phyloP scores from a whole-genome alignment of 2,113 vertebrate species.

The Trematocara zebra region DNA sequence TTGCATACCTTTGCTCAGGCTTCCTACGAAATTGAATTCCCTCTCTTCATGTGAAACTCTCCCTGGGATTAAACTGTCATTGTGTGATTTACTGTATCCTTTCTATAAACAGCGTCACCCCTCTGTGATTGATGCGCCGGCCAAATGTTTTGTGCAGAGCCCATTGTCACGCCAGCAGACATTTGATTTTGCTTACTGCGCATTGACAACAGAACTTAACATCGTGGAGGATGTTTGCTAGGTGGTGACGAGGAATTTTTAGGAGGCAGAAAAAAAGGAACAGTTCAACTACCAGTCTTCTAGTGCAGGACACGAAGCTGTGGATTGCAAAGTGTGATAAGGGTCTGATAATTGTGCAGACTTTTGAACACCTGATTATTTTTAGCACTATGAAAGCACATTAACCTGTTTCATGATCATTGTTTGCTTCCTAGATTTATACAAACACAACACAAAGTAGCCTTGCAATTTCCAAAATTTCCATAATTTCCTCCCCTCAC shows the following conservation, averaged over 20 bases:
- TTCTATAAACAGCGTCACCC: constrained; percentile 15
- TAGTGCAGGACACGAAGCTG: not conserved
- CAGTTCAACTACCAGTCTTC: not conserved
- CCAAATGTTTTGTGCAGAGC: constrained; percentile 15
- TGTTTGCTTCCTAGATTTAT: not conserved
- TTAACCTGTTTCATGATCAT: not conserved
- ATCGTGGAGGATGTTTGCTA: not conserved
- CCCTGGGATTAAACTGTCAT: constrained; percentile 39
- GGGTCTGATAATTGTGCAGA: not conserved
- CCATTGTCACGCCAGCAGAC: constrained; percentile 14
- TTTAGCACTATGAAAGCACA: not conserved
- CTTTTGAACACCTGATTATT: not conserved
- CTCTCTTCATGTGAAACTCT: constrained; percentile 51
- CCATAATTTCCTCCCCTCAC: not conserved
- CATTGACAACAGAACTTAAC: not conserved
- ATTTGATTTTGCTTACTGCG: constrained; percentile 26
- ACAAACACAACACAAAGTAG: not conserved
- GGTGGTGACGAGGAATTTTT: not conserved
- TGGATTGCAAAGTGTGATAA: not conserved
- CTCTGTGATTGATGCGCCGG: constrained; percentile 14
- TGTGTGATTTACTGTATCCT: constrained; percentile 55
- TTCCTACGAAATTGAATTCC: constrained; percentile 56
- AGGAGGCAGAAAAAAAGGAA: not conserved
- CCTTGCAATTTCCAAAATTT: not conserved
- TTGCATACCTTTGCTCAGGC: constrained; percentile 48